Conservation (phyloP, 2,113 vertebrate genomes). For the Apeltes quadracus region DNA sequence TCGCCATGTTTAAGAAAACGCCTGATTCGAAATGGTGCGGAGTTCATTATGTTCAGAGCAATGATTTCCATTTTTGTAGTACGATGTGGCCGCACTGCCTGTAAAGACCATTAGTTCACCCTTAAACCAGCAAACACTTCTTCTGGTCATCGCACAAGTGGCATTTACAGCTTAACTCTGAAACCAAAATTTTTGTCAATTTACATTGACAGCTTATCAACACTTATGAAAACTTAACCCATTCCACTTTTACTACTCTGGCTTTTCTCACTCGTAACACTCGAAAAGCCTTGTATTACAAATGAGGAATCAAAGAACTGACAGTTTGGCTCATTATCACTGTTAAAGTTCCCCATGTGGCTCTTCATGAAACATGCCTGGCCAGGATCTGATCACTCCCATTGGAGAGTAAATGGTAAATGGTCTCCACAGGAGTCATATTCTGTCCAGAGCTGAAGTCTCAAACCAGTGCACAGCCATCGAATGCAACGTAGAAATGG, state of each 20-base stretch:
- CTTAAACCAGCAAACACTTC: too few species aligned
- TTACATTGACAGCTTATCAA: slow-evolving; percentile 6
- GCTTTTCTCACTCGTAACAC: slow-evolving; percentile 7
- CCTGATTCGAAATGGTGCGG: neutral
- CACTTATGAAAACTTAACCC: slow-evolving; percentile 2
- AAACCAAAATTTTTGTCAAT: slow-evolving; percentile 25
- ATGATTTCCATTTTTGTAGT: neutral
- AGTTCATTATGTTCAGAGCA: neutral
- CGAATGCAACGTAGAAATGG: neutral
- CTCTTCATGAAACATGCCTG: slow-evolving; percentile 6
- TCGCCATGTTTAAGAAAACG: neutral
- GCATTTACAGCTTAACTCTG: slow-evolving; percentile 15
- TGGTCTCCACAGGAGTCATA: neutral
- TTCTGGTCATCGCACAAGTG: neutral
- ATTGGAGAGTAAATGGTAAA: neutral
- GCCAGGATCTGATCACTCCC: neutral
- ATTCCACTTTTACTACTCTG: neutral
- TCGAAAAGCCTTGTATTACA: slow-evolving; percentile 1
- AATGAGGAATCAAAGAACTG: neutral
- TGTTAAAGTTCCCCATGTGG: neutral
- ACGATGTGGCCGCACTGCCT: slow-evolving; percentile 27
- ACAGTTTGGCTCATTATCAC: neutral
- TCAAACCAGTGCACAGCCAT: neutral
- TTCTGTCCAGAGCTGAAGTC: neutral
- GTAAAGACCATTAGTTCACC: slow-evolving; percentile 2